A percentile compares a stretch with the other conserved stretches of the same genome.
These are phyloP conservation scores for Agrypnus murinus DNA, from an alignment of 2,888 invertebrate genomes.

Conservation along the genomic window DNA sequence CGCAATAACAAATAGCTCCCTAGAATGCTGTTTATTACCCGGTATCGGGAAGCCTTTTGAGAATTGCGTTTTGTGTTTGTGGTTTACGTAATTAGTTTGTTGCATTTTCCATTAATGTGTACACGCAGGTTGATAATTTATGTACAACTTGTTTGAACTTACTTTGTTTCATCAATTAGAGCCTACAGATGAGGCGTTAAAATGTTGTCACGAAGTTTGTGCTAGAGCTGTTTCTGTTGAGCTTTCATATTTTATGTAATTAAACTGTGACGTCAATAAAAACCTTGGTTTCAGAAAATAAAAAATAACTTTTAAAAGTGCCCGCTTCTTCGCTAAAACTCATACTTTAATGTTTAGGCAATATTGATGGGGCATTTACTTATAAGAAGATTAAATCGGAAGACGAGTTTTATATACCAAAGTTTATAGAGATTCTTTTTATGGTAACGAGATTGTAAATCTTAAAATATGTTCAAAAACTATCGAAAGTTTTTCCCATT, in stretches of 20 bases:
- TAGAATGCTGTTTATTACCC: neutral
- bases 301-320: neutral
- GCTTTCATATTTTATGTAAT: slow-evolving; percentile 2
- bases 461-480: too few relatives aligned
- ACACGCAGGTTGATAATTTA: too few relatives aligned
- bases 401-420: too few relatives aligned
- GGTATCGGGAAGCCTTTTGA: neutral
- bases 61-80: neutral
- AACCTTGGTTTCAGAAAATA: neutral
- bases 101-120: too few relatives aligned
- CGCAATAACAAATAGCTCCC: slow-evolving; percentile 2
- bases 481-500: too few relatives aligned
- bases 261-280: neutral
- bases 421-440: too few relatives aligned
- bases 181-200: neutral
- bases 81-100: neutral
- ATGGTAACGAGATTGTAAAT: too few relatives aligned
- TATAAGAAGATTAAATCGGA: too few relatives aligned
- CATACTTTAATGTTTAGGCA: too few relatives aligned
- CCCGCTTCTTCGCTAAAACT: too few relatives aligned
- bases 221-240: neutral
- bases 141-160: neutral
- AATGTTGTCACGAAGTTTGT: neutral
- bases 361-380: too few relatives aligned
- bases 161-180: neutral